phyloP scores from a whole-genome alignment of 1,140 invertebrate genomes.

The Diplogasteroides magnus region DNA sequence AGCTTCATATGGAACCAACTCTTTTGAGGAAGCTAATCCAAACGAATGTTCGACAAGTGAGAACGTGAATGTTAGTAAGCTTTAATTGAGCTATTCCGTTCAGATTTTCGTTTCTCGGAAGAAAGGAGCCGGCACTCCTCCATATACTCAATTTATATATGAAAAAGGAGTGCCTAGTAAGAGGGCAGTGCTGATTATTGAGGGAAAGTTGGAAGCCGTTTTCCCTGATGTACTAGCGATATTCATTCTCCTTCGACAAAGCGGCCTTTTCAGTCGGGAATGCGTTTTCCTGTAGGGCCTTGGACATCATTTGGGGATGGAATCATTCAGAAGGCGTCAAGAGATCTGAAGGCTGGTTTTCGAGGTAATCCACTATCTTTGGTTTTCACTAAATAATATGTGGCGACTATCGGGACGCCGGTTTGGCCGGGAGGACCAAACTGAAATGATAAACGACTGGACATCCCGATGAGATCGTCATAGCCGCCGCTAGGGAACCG shows the following conservation, averaged over 20 bases:
- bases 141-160: conserved; percentile 25
- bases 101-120: conserved; percentile 23
- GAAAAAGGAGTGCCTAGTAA: conserved; percentile 34
- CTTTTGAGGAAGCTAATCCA: conserved; percentile 5
- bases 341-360: not conserved
- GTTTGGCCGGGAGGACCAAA: too few relatives aligned
- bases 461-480: too few relatives aligned
- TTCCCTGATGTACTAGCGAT: conserved; percentile 36
- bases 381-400: not conserved
- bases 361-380: too few relatives aligned
- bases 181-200: conserved; percentile 41
- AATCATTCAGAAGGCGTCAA: conserved; percentile 36
- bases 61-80: not conserved
- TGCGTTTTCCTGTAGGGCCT: conserved; percentile 45
- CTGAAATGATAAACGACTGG: too few relatives aligned
- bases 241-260: conserved; percentile 3
- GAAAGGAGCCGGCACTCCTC: not conserved
- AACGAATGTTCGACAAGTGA: conserved; percentile 12
- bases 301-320: conserved; percentile 44
- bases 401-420: not conserved
- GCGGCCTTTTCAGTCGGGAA: conserved; percentile 27
- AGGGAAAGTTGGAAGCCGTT: conserved; percentile 38
- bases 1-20: conserved; percentile 35
- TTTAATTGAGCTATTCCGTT: not conserved
- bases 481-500: not conserved